These are phyloP conservation scores for Mellilla xanthometata DNA, from an alignment of 2,888 invertebrate genomes.

Conservation along the genomic window DNA sequence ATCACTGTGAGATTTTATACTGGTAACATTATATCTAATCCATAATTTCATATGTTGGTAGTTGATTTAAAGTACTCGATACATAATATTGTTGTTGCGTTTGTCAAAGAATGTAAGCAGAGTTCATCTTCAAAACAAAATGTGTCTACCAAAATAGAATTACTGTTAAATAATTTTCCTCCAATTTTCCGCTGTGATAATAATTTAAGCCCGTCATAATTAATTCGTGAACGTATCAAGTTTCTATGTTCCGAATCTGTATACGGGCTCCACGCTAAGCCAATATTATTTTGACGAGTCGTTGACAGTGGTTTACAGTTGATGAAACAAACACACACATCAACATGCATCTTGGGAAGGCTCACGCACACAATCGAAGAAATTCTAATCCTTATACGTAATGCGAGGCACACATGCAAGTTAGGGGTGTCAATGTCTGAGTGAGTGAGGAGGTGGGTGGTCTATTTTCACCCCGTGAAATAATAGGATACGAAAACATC, in stretches of 20 bases:
- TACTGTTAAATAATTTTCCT: conserved; percentile 17
- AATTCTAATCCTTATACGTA: conserved; percentile 41
- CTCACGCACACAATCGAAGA: conserved; percentile 44
- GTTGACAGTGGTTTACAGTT: conserved; percentile 80
- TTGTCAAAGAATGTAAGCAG: too few relatives aligned
- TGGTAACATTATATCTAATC: too few relatives aligned
- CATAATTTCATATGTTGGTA: too few relatives aligned
- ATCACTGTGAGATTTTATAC: conserved; percentile 28
- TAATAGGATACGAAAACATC: conserved; percentile 83
- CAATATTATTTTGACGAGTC: conserved; percentile 81
- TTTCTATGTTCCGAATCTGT: conserved; percentile 61
- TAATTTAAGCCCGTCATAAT: conserved; percentile 42
- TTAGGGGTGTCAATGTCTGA: conserved; percentile 54
- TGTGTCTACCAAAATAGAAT: conserved; percentile 12
- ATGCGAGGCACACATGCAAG: conserved; percentile 38
- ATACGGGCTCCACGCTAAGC: conserved; percentile 68
- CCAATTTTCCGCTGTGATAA: conserved; percentile 28
- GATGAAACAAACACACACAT: conserved; percentile 71
- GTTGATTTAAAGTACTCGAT: too few relatives aligned
- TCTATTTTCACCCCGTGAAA: conserved; percentile 81
- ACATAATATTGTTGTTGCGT: too few relatives aligned
- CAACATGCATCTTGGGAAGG: conserved; percentile 39
- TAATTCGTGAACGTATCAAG: conserved; percentile 69
- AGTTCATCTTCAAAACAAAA: too few relatives aligned
- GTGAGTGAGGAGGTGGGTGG: conserved; percentile 72